Conservation (phyloP, 2,797 vertebrate species). For the Cossypha polioptera region DNA sequence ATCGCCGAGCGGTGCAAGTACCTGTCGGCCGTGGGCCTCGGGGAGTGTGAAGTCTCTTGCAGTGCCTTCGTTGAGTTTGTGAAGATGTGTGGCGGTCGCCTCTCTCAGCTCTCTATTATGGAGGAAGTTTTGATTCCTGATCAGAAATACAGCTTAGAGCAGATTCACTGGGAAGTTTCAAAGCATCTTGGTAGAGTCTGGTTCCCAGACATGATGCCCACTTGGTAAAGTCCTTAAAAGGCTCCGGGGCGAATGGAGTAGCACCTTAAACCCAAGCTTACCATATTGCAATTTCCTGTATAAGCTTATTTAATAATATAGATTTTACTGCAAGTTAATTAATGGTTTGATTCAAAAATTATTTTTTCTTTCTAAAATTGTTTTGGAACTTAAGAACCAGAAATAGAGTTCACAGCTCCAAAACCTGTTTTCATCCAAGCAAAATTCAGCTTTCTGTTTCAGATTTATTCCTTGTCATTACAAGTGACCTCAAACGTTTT, state of each 20-base stretch:
- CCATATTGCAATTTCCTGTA: slow-evolving; percentile 34
- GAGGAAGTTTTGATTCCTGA: slow-evolving; percentile 98
- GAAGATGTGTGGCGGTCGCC: slow-evolving; percentile 93
- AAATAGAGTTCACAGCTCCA: neutral
- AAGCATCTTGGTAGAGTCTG: slow-evolving; percentile 96
- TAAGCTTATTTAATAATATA: slow-evolving; percentile 50
- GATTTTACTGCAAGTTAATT: slow-evolving; percentile 46
- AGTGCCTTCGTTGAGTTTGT: slow-evolving; percentile 98
- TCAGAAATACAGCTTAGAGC: slow-evolving; percentile 93
- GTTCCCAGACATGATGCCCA: slow-evolving; percentile 99
- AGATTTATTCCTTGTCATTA: neutral
- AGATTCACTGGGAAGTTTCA: slow-evolving; percentile 98
- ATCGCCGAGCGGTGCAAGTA: slow-evolving; percentile 95
- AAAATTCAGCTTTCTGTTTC: slow-evolving; percentile 13
- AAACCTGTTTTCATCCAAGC: neutral
- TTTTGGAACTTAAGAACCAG: neutral
- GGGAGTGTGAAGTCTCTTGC: slow-evolving; percentile 97
- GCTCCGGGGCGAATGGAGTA: slow-evolving; percentile 29
- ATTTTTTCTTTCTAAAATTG: neutral
- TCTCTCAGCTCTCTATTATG: slow-evolving; percentile 98
- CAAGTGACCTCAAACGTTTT: neutral
- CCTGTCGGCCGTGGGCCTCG: slow-evolving; percentile 93
- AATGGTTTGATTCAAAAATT: slow-evolving; percentile 44
- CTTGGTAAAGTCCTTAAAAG: slow-evolving; percentile 81
- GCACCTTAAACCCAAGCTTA: slow-evolving; percentile 68